Evolutionary conservation across 2,797 vertebrate species (phyloP).

Genomic region (Diceros bicornis): DNA sequence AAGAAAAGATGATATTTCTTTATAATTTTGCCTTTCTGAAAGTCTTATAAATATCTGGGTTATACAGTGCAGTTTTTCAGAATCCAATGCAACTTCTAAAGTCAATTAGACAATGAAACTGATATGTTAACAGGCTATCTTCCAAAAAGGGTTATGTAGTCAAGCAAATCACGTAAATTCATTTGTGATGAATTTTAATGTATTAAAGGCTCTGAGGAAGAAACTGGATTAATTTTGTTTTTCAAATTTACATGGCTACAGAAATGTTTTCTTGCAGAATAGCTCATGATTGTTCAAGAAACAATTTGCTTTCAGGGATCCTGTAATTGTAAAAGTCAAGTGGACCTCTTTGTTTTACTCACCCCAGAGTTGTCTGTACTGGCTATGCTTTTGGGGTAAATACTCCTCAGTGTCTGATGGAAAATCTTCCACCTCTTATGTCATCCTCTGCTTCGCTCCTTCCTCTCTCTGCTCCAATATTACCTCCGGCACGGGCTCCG

Average conservation of each 20-base stretch:
- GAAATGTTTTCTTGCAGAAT: background rate
- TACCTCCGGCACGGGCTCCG: background rate
- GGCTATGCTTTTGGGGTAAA: background rate
- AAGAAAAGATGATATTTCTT: background rate
- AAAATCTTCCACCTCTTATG: background rate
- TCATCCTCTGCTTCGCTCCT: background rate
- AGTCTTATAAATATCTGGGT: background rate
- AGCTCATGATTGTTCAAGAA: background rate
- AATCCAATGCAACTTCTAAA: background rate
- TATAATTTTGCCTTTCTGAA: background rate
- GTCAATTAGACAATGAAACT: background rate
- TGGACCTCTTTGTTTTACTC: background rate
- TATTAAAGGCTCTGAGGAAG: background rate
- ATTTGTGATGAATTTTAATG: background rate
- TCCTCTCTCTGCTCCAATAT: background rate
- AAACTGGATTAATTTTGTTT: background rate
- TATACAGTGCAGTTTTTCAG: background rate
- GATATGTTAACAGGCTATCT: background rate
- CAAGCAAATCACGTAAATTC: background rate
- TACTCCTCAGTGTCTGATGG: background rate
- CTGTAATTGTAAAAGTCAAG: background rate
- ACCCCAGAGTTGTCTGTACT: background rate
- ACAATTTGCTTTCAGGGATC: background rate
- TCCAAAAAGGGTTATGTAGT: background rate
- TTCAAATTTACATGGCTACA: background rate